These are phyloP conservation scores for Nesospiza acunhae DNA, from an alignment of 2,113 vertebrate species.

Conservation along the genomic window DNA sequence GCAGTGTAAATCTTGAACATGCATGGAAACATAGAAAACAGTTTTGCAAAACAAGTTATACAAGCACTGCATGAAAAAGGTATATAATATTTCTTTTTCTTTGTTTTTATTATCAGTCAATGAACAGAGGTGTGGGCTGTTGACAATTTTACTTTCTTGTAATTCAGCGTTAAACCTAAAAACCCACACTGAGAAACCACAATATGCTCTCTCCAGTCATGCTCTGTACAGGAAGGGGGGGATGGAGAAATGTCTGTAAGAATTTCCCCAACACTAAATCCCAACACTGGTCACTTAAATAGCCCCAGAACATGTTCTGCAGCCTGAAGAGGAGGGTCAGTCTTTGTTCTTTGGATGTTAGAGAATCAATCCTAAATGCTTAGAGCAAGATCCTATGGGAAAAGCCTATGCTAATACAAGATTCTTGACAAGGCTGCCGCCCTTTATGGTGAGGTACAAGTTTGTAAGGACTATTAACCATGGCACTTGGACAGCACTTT, in stretches of 20 bases:
- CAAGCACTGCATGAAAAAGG: background rate
- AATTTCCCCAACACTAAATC: background rate
- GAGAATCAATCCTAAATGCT: background rate
- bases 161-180: background rate
- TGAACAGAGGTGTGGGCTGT: background rate
- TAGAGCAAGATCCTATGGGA: background rate
- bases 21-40: background rate
- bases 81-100: background rate
- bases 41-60: background rate
- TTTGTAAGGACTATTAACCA: background rate
- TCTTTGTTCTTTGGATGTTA: background rate
- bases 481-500: background rate
- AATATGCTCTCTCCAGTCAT: background rate
- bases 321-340: background rate
- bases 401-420: background rate
- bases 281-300: background rate
- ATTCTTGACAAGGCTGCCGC: background rate
- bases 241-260: background rate
- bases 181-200: background rate
- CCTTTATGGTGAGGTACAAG: background rate
- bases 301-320: background rate
- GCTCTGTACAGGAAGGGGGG: accelerated
- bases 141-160: background rate
- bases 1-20: background rate
- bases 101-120: background rate